Percentiles rank a stretch among this genome's conserved stretches.
These are phyloP conservation scores for Morpho helenor DNA, from an alignment of 2,888 invertebrate species.

Conservation along the genomic window DNA sequence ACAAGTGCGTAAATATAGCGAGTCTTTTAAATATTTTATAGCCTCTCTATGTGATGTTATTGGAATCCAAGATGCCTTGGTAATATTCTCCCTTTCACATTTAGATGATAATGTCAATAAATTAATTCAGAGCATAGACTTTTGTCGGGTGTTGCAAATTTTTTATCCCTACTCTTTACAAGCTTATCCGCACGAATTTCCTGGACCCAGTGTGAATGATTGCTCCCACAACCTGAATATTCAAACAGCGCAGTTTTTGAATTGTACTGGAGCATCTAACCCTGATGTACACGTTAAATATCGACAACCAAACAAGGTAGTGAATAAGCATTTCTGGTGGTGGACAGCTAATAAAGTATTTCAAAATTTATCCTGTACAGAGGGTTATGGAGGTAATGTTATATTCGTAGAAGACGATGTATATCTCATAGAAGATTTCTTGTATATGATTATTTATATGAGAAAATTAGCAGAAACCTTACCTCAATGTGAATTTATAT, in stretches of 20 bases:
- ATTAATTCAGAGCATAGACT: slow-evolving; percentile 44
- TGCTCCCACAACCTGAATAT: slow-evolving; percentile 36
- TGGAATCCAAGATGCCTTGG: slow-evolving; percentile 45
- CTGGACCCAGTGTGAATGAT: slow-evolving; percentile 39
- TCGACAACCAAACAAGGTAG: slow-evolving; percentile 37
- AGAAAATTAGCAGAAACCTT: slow-evolving; percentile 37
- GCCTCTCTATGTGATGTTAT: slow-evolving; percentile 40
- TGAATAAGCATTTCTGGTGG: slow-evolving; percentile 57
- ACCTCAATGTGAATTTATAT: slow-evolving; percentile 43
- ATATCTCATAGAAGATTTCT: slow-evolving; percentile 47
- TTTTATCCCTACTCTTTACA: slow-evolving; percentile 52
- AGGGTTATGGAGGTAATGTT: slow-evolving; percentile 38
- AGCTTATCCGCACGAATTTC: slow-evolving; percentile 40
- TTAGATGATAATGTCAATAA: slow-evolving; percentile 41
- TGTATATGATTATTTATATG: slow-evolving; percentile 47
- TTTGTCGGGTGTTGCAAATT: slow-evolving; percentile 50
- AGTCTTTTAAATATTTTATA: slow-evolving; percentile 41
- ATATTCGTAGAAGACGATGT: slow-evolving; percentile 46
- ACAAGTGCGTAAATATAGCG: slow-evolving; percentile 35
- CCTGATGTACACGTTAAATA: slow-evolving; percentile 44
- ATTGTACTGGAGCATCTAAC: slow-evolving; percentile 41
- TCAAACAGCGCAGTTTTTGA: slow-evolving; percentile 29
- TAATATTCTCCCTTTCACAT: slow-evolving; percentile 52
- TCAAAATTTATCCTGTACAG: slow-evolving; percentile 35
- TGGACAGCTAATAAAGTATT: slow-evolving; percentile 57